A percentile compares a stretch with the other conserved stretches of the same genome.
phyloP scores from a whole-genome alignment of 2,888 invertebrate species.

The Dynastes grantii region DNA sequence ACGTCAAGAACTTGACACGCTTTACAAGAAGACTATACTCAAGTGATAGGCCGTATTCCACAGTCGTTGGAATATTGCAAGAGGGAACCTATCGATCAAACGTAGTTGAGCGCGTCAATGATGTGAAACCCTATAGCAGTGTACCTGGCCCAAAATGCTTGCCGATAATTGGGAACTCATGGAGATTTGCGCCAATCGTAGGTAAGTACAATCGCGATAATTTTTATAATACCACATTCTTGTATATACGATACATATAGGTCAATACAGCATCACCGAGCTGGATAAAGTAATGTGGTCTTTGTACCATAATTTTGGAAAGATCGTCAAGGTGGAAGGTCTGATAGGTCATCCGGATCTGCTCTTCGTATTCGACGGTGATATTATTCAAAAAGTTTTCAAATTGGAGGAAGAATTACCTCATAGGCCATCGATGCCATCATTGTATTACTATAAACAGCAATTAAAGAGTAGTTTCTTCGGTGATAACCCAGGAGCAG shows the following conservation, averaged over 20 bases:
- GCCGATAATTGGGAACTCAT: constrained; percentile 84
- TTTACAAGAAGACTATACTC: constrained; percentile 11
- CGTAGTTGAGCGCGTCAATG: constrained; percentile 23
- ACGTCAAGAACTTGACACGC: neutral
- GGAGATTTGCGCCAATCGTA: constrained; percentile 83
- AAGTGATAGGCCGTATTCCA: constrained; percentile 63
- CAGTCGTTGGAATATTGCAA: constrained; percentile 61
- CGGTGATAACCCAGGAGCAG: constrained; percentile 80
- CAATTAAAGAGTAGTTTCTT: constrained; percentile 80
- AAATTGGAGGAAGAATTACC: constrained; percentile 81
- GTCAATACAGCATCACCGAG: constrained; percentile 75
- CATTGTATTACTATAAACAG: constrained; percentile 81
- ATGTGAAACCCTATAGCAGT: constrained; percentile 73
- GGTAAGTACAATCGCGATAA: constrained; percentile 69
- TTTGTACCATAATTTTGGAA: constrained; percentile 74
- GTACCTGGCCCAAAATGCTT: constrained; percentile 85
- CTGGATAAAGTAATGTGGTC: constrained; percentile 76
- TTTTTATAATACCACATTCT: too few relatives aligned
- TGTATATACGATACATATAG: constrained; percentile 62
- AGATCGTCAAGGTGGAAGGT: constrained; percentile 79
- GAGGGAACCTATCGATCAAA: constrained; percentile 54
- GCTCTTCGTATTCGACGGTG: constrained; percentile 82
- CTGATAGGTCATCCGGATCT: constrained; percentile 84
- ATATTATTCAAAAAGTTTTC: constrained; percentile 81
- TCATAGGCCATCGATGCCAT: constrained; percentile 82